Base-by-base conservation (phyloP, 1,140 invertebrate genomes). In the Magallana gigas region DNA sequence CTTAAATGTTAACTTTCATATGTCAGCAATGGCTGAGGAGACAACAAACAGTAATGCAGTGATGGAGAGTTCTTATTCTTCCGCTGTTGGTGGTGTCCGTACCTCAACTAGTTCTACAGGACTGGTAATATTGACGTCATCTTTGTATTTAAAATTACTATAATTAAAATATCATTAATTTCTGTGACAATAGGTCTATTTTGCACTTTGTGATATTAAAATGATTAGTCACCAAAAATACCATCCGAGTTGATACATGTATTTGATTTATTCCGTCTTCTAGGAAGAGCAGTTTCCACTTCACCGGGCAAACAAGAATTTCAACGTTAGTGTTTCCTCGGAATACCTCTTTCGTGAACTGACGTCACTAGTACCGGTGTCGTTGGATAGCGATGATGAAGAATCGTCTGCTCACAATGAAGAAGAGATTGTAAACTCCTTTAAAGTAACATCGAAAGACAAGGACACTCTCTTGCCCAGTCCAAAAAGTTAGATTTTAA, bases 381-480 rank as follows among this genome's bases (percentile, higher is more conserved):
- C 5, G 18, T 76, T 76, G 68, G 68, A 76, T 48, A 76, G 68
- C 23, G 68, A 76, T 11, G 68, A 76, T 36, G 68, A 76, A 36
- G 68, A 29, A 12, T 76, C 68, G 3, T 8, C 68, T 11, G 12
- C 8, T 36, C 36, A 11, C 6, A 29, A 8, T 76, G 68, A 76
- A 8, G 18, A 76, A 29, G 68, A 62, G 12, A 62, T 76, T 9
- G 23, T 76, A 12, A 76, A 23, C 7, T 76, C 68, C 36, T 29
- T 29, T 9, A n/a, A 11, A 6, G 11, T 71, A 29, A 29, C 29
- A 29, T 11, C 23, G 36, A 29, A 12, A 29, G 68, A 76, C 18
- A 76, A 76, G 36, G 68, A 76, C 36, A 29, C 11, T 29, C 14
- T 76, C 8, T 29, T 76, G 68, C 36, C 68, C 8, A 8, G 23